These are phyloP conservation scores for Epistrophella euchroma DNA, from an alignment of 2,888 invertebrate species.

Conservation along the genomic window DNA sequence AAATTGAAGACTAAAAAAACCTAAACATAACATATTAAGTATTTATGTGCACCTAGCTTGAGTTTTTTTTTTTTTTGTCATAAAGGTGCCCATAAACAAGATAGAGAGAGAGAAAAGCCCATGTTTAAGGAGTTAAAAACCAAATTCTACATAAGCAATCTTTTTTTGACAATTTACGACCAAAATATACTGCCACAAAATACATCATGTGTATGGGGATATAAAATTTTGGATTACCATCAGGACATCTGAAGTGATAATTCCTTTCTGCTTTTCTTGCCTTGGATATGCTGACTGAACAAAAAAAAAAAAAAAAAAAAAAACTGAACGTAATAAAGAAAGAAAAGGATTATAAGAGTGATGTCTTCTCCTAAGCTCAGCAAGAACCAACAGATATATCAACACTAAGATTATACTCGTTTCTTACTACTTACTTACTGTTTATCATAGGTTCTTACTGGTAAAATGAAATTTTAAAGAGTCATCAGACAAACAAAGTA, in stretches of 20 bases:
- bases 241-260: neutral
- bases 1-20: neutral
- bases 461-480: neutral
- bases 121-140: constrained; percentile 2
- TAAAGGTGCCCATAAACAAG: neutral
- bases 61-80: neutral
- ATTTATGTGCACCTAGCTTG: neutral
- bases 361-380: too few species aligned
- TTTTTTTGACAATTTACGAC: constrained; percentile 14
- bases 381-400: neutral
- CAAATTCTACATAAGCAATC: neutral
- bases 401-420: neutral
- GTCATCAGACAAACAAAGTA: neutral
- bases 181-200: neutral
- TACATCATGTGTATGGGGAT: neutral
- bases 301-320: neutral
- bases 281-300: neutral
- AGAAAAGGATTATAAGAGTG: neutral
- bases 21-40: neutral
- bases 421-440: too few species aligned
- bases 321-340: neutral
- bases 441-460: neutral
- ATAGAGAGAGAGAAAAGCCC: neutral
- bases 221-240: neutral
- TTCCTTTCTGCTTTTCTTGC: neutral